Conservation (phyloP, 1,140 invertebrate species). For the Drosophila kikkawai region DNA sequence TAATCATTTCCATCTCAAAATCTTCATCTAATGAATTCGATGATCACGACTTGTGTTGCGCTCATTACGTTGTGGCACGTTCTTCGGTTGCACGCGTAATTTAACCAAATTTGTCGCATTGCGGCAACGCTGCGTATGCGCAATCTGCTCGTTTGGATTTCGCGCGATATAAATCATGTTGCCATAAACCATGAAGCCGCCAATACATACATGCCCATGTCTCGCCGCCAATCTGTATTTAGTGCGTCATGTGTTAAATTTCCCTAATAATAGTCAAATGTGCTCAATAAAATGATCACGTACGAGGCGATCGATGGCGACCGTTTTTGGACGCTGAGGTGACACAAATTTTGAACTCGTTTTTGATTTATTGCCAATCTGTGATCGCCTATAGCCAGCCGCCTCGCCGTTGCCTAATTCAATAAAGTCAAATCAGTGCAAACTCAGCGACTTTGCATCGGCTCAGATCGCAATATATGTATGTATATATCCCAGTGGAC, state of each 20-base stretch:
- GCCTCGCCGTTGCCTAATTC: slow-evolving; percentile 52
- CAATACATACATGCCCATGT: slow-evolving; percentile 51
- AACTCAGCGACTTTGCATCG: slow-evolving; percentile 52
- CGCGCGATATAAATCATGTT: slow-evolving; percentile 73
- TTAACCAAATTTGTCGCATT: slow-evolving; percentile 68
- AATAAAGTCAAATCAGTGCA: slow-evolving; percentile 78
- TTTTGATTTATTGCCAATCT: slow-evolving; percentile 66
- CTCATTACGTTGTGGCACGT: slow-evolving; percentile 49
- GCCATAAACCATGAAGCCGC: slow-evolving; percentile 62
- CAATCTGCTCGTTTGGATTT: slow-evolving; percentile 47
- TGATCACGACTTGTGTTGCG: slow-evolving; percentile 29
- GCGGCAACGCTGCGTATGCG: slow-evolving; percentile 69
- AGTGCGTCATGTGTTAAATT: slow-evolving; percentile 69
- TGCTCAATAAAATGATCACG: slow-evolving; percentile 81
- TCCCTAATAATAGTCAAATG: slow-evolving; percentile 85
- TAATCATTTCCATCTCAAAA: not conserved
- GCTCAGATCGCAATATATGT: slow-evolving; percentile 5
- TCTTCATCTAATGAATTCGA: not conserved
- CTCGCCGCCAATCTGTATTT: slow-evolving; percentile 45
- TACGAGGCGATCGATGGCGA: slow-evolving; percentile 65
- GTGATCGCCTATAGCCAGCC: slow-evolving; percentile 2
- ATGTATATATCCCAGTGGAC: slow-evolving; percentile 22
- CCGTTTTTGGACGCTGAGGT: slow-evolving; percentile 56
- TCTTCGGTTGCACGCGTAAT: slow-evolving; percentile 58
- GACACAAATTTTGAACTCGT: slow-evolving; percentile 70